A percentile compares a stretch with the other conserved stretches of the same genome.
phyloP scores from a whole-genome alignment of 2,888 invertebrate genomes.

The Colletes collaris region DNA sequence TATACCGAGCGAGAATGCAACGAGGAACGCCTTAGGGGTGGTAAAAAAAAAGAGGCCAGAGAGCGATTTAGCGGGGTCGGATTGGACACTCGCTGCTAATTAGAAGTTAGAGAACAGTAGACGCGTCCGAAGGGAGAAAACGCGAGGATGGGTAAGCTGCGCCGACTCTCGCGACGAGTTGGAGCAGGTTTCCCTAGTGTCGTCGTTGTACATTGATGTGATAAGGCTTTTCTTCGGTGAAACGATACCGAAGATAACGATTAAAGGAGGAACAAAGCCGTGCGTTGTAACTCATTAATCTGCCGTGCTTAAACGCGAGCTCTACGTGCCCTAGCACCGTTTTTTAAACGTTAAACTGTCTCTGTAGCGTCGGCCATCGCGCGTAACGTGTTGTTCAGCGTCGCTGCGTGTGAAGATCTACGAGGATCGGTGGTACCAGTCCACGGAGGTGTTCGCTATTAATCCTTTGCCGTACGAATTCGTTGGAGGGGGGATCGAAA shows the following conservation, averaged over 20 bases:
- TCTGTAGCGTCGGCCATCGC: constrained; percentile 65
- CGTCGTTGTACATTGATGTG: constrained; percentile 57
- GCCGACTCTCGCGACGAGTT: background rate
- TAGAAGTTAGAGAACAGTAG: constrained; percentile 41
- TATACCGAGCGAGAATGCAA: constrained; percentile 13
- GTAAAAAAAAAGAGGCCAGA: background rate
- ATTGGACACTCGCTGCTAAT: constrained; percentile 39
- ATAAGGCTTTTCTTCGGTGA: constrained; percentile 44
- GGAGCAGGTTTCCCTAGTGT: constrained; percentile 27
- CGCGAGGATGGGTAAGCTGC: constrained; percentile 27
- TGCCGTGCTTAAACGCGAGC: constrained; percentile 71
- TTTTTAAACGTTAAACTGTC: constrained; percentile 64
- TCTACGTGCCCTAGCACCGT: constrained; percentile 66
- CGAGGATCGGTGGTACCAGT: constrained; percentile 25
- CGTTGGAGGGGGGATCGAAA: background rate
- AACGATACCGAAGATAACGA: background rate
- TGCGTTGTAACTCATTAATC: constrained; percentile 58
- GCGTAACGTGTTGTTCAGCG: constrained; percentile 61
- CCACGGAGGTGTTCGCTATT: background rate
- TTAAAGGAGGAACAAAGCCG: background rate
- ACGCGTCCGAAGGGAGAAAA: constrained; percentile 1
- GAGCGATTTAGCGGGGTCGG: background rate
- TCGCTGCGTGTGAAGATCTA: constrained; percentile 27
- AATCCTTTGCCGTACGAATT: background rate
- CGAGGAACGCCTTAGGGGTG: constrained; percentile 3